Base-by-base conservation (phyloP, 2,113 vertebrate genomes). In the Lasiurus borealis region DNA sequence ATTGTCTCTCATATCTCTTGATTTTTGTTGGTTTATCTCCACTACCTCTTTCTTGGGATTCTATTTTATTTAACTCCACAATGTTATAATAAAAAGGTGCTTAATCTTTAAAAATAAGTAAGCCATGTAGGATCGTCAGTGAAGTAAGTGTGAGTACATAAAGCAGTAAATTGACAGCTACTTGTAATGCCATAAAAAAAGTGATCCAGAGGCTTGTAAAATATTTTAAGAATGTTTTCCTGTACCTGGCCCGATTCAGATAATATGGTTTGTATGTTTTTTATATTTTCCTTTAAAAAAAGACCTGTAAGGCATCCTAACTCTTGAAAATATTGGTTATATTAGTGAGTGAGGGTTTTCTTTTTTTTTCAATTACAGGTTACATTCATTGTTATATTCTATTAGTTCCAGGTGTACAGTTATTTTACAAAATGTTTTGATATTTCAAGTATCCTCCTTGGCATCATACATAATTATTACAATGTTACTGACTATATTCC, bases 161-260 rank as follows among this genome's bases (percentile, higher is more conserved):
- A 84, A 90, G 12, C 72, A 83, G 23, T 52, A 77, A 85, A 83
- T 10, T 23, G 59, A 68, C 75, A 86, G 36, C 13, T 76, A 29
- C 19, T 90, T 82, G 36, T 59, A 88, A 52, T 66, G 29, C 72
- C 31, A 19, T 93, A 77, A 31, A 85, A 93, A 62, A 50, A 62
- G 59, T 62, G 23, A 27, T 62, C 69, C 44, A 52, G 62, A 91
- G 57, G 5, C 54, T 95, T 94, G 84, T 48, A 15, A 88, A 64
- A 77, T 85, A 66, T 88, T 77, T 93, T 57, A n/a, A 68, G 77
- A 54, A 77, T 73, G 6, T 97, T 64, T 85, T 69, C n/a, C 36
- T 82, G 18, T 52, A 15, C n/a, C 31, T 40, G 48, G 6, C 73
- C 44, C 18, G 44, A 50, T 50, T 76, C 46, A 50, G 46, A 48